Percentiles rank a stretch among this genome's conserved stretches.
Conservation (phyloP, 2,797 vertebrate species). For the Hydrophis major region DNA sequence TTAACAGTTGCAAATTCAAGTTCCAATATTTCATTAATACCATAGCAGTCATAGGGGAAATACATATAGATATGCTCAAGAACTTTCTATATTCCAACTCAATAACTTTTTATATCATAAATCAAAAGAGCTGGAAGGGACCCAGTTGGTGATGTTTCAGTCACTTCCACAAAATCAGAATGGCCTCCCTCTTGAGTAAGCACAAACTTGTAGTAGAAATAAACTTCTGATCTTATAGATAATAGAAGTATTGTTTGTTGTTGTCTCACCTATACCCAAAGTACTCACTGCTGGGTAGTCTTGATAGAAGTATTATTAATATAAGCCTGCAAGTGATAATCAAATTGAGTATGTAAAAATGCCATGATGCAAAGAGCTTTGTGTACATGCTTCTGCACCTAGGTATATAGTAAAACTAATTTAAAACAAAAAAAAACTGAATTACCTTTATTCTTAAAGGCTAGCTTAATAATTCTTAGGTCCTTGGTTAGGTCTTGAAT, state of each 20-base stretch:
- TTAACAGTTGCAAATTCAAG: neutral
- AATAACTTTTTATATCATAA: constrained; percentile 1
- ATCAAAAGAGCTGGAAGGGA: neutral
- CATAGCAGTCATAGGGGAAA: neutral
- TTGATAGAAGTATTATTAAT: neutral
- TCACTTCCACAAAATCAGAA: neutral
- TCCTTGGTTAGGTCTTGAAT: neutral
- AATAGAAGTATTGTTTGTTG: neutral
- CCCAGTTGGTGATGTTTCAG: neutral
- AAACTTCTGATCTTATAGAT: neutral
- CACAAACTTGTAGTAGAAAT: neutral
- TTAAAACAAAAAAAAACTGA: neutral
- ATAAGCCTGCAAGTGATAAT: neutral
- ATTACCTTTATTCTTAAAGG: neutral
- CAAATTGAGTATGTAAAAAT: neutral
- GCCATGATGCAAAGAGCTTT: neutral
- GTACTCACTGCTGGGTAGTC: neutral
- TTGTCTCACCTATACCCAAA: neutral
- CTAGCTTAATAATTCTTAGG: neutral
- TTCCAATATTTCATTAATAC: constrained; percentile 19
- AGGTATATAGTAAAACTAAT: neutral
- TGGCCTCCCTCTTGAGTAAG: neutral
- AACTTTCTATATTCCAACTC: neutral
- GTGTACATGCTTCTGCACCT: neutral
- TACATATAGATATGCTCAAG: neutral